Evolutionary conservation across 2,113 vertebrate species (phyloP).

Genomic region (Dipodomys ordii): DNA sequence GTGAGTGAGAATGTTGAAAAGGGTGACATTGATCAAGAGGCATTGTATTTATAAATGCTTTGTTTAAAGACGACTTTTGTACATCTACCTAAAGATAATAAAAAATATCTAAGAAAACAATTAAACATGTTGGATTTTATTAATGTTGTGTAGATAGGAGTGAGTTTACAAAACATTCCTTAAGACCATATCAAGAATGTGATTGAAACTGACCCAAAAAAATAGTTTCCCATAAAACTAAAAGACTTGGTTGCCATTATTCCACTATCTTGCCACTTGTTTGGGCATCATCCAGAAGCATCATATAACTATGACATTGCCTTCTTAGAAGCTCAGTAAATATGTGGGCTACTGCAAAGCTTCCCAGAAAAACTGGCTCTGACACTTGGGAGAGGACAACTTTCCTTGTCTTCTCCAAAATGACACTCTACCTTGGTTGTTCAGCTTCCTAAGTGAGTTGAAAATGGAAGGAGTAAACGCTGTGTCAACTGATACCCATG

Average conservation of each 20-base stretch:
- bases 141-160: conserved; percentile 36
- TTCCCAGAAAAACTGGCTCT: neutral
- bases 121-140: conserved; percentile 2
- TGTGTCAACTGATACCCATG: neutral
- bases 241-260: neutral
- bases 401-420: neutral
- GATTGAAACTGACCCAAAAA: neutral
- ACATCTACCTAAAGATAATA: no score
- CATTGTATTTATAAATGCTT: no score
- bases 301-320: accelerated
- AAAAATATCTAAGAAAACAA: no score
- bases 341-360: no score
- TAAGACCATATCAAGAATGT: conserved; percentile 50
- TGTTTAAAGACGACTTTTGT: no score
- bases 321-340: neutral
- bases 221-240: conserved; percentile 25
- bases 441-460: neutral
- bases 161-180: neutral
- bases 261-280: neutral
- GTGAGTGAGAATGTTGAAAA: no score
- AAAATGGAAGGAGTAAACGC: neutral
- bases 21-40: no score
- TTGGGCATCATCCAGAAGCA: neutral
- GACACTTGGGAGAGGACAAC: neutral
- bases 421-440: accelerated